These are phyloP conservation scores for Leptodactylus fallax DNA, from an alignment of 2,797 vertebrate species.

Conservation along the genomic window DNA sequence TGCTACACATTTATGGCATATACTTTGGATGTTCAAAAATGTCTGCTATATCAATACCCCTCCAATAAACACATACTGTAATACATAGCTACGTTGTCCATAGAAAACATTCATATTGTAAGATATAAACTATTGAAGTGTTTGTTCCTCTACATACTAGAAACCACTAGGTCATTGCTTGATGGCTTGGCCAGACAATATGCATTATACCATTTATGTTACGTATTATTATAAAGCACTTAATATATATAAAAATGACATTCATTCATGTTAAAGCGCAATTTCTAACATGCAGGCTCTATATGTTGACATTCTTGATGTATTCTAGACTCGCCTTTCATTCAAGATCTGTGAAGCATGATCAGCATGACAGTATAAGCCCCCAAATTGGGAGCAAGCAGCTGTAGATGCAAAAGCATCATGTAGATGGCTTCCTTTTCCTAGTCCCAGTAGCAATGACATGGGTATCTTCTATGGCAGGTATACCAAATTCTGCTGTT, in stretches of 20 bases:
- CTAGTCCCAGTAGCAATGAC: not conserved
- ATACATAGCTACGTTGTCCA: not conserved
- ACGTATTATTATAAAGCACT: conserved; percentile 23
- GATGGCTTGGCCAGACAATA: not conserved
- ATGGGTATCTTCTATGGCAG: too few relatives aligned
- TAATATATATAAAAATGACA: conserved; percentile 14
- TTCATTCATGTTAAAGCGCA: not conserved
- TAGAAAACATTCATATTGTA: not conserved
- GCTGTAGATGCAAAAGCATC: not conserved
- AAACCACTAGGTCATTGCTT: not conserved
- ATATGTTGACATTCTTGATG: not conserved
- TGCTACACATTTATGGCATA: too few relatives aligned
- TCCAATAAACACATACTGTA: not conserved
- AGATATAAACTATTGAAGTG: not conserved
- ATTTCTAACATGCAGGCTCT: not conserved
- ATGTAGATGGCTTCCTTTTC: not conserved
- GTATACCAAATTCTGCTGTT: not conserved
- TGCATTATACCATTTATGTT: not conserved
- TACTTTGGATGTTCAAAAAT: too few relatives aligned
- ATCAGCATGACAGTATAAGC: not conserved
- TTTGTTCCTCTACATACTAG: not conserved
- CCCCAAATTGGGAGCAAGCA: not conserved
- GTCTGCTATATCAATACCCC: too few relatives aligned
- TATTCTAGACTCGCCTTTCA: not conserved
- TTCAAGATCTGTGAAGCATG: not conserved